Evolutionary conservation across 2,797 vertebrate genomes (phyloP).

Genomic region (Coregonus sp.): DNA sequence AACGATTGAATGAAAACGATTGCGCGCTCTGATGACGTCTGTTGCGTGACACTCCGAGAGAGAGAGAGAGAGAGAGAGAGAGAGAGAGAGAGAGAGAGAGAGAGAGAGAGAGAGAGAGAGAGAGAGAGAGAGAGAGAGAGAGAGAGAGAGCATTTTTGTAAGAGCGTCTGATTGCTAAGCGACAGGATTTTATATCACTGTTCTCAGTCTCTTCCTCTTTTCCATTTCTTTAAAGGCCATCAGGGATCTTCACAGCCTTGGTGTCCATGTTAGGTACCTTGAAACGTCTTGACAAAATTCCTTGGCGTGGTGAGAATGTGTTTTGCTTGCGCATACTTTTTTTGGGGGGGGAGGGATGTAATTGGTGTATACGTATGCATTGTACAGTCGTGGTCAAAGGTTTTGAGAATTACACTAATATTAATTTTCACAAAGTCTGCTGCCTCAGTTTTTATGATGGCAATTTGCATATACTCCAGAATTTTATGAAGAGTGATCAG

Average conservation of each 20-base stretch:
- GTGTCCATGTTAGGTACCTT: constrained; percentile 39
- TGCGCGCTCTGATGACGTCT: no score
- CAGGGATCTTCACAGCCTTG: neutral
- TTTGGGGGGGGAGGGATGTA: neutral
- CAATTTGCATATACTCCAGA: no score
- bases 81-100: no score
- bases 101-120: no score
- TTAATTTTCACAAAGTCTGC: no score
- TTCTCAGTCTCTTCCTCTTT: neutral
- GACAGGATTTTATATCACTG: neutral
- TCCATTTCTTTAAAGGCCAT: neutral
- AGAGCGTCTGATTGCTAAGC: neutral
- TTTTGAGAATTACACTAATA: no score
- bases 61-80: no score
- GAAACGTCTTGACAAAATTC: constrained; percentile 51
- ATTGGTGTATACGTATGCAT: neutral
- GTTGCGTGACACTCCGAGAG: no score
- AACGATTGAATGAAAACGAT: no score
- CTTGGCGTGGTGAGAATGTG: constrained; percentile 38
- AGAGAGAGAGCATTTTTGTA: neutral
- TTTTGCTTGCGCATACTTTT: constrained; percentile 12
- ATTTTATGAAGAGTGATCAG: no score
- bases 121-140: no score
- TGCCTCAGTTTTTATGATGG: no score
- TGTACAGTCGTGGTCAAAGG: neutral